Evolutionary conservation across 2,888 invertebrate genomes (phyloP).

Genomic region (Melieria picta): DNA sequence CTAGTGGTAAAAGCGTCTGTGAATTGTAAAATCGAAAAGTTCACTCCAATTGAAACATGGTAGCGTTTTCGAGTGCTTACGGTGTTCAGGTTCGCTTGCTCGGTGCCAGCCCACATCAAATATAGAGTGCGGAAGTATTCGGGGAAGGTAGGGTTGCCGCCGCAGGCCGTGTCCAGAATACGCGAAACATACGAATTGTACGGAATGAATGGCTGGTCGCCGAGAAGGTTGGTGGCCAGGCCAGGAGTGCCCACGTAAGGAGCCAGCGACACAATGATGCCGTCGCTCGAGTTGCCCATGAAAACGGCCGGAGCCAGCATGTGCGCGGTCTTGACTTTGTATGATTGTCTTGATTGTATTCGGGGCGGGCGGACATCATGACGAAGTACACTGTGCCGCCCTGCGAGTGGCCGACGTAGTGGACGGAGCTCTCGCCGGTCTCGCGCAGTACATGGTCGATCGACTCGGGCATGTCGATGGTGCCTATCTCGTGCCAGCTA

Average conservation of each 20-base stretch:
- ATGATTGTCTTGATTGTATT: too few species aligned
- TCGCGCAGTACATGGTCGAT: conserved; percentile 69
- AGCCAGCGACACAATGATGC: conserved; percentile 64
- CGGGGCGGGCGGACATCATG: conserved; percentile 64
- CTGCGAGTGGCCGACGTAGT: conserved; percentile 73
- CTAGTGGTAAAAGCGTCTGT: conserved; percentile 51
- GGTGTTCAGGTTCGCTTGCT: conserved; percentile 51
- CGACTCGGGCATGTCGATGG: conserved; percentile 72
- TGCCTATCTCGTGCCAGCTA: conserved; percentile 70
- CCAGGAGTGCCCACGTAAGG: conserved; percentile 54
- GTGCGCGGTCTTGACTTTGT: conserved; percentile 66
- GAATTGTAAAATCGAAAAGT: neutral
- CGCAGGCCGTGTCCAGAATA: conserved; percentile 51
- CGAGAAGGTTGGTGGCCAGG: conserved; percentile 43
- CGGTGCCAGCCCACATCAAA: conserved; percentile 51
- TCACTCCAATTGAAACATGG: neutral
- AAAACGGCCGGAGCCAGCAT: conserved; percentile 75
- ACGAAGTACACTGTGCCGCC: conserved; percentile 69
- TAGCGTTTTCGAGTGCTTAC: conserved; percentile 39
- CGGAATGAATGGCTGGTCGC: conserved; percentile 69
- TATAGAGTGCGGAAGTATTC: conserved; percentile 51
- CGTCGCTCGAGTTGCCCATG: conserved; percentile 69
- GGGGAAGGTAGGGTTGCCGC: conserved; percentile 46
- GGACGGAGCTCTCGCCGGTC: conserved; percentile 68
- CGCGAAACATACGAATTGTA: conserved; percentile 51